Percentiles rank a stretch among this genome's conserved stretches.
Evolutionary conservation across 2,888 invertebrate genomes (phyloP).

Genomic region (Bursaphelenchus okinawaensis): DNA sequence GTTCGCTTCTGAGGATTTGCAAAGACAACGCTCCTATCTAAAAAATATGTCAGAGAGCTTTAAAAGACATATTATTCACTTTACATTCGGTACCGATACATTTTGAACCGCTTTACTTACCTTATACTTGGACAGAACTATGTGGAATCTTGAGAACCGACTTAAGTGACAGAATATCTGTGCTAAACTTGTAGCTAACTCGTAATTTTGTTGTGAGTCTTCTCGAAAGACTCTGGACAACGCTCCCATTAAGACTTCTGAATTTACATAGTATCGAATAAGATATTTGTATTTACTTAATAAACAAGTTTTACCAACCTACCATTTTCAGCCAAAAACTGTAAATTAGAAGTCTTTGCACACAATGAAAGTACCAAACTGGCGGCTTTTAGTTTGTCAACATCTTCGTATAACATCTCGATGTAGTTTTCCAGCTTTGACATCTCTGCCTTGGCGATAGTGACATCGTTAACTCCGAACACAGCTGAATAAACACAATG

Average conservation of each 20-base stretch:
- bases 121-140: conserved; percentile 88
- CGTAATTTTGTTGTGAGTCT: conserved; percentile 93
- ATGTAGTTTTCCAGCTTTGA: conserved; percentile 74
- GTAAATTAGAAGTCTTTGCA: conserved; percentile 85
- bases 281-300: no score
- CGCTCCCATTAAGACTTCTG: conserved; percentile 83
- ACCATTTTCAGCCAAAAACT: conserved; percentile 89
- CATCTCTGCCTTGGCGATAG: conserved; percentile 1
- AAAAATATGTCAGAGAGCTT: not conserved
- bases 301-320: conserved; percentile 39
- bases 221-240: conserved; percentile 88
- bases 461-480: not conserved
- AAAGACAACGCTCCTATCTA: conserved; percentile 80
- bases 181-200: conserved; percentile 89
- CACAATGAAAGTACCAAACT: conserved; percentile 83
- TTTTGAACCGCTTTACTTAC: no score
- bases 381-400: conserved; percentile 81
- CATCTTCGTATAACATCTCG: conserved; percentile 88
- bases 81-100: conserved; percentile 6
- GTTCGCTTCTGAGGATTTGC: conserved; percentile 89
- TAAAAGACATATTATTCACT: not conserved
- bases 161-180: conserved; percentile 96
- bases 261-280: no score
- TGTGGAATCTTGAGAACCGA: conserved; percentile 87
- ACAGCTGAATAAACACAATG: not conserved